Evolutionary conservation across 2,113 vertebrate genomes (phyloP).

Genomic region (Amphiprion percula): DNA sequence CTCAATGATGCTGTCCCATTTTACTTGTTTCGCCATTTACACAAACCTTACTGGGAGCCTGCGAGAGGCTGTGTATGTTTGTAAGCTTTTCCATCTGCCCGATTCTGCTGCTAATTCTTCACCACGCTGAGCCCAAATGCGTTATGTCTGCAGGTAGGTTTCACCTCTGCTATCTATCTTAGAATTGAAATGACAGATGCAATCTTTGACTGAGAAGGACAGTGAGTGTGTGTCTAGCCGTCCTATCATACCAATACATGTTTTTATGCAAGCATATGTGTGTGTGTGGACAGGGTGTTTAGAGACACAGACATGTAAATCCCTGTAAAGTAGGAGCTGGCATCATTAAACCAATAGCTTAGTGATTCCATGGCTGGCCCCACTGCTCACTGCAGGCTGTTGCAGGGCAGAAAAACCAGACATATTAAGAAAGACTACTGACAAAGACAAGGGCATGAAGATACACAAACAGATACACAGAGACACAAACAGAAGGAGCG

Average conservation of each 20-base stretch:
- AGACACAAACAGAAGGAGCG: conserved; percentile 10
- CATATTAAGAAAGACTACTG: conserved; percentile 59
- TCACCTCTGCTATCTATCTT: conserved; percentile 57
- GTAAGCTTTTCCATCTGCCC: conserved; percentile 17
- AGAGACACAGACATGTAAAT: conserved; percentile 78
- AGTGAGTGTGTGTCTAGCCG: conserved; percentile 21
- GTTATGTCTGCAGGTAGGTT: conserved; percentile 56
- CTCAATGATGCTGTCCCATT: conserved; percentile 61
- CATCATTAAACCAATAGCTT: conserved; percentile 82
- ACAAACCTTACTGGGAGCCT: conserved; percentile 46
- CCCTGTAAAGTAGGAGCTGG: conserved; percentile 77
- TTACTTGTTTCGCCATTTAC: conserved; percentile 53
- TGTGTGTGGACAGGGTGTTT: conserved; percentile 53
- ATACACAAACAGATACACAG: conserved; percentile 33
- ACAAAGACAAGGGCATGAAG: conserved; percentile 55
- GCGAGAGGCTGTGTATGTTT: conserved; percentile 3
- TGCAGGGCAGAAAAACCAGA: conserved; percentile 74
- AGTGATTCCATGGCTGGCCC: conserved; percentile 73
- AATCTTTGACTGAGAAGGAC: conserved; percentile 47
- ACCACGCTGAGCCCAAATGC: conserved; percentile 37
- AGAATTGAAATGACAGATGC: conserved; percentile 50
- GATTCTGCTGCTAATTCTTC: conserved; percentile 41
- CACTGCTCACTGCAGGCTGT: conserved; percentile 64
- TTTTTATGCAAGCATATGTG: conserved; percentile 61
- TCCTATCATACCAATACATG: conserved; percentile 39